Evolutionary conservation across 2,113 vertebrate species (phyloP), one percentile per base, ranked within the genome.

Genomic region (Oncorhynchus masou): DNA sequence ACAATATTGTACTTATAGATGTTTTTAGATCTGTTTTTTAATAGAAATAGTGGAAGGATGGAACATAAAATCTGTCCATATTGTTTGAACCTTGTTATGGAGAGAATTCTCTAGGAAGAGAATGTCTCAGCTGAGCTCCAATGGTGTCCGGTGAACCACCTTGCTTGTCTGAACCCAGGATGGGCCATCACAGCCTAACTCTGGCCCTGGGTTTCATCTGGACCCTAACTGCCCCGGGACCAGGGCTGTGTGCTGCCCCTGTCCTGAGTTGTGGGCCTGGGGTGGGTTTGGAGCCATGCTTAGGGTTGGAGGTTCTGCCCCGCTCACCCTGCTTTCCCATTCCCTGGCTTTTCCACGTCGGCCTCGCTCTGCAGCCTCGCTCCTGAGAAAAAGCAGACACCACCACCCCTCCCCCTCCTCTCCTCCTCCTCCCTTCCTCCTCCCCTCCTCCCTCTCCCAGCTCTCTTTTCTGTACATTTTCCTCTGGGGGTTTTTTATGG

Each of bases 371-470:
- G 71, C 74, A 79, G 88, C 78, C 81, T 79, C 68, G 80, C 59
- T 75, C 78, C 85, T 93, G 94, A 94, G 85, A 91, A 92, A 93
- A 94, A 94, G 86, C 93, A 94, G 94, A 93, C 83, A 70, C 82
- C 79, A 66, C 72, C 82, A 74, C 81, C 81, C 77, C 84, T 64
- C 70, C 87, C 80, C 12, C 71, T 62, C 78, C 16, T 71, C 81
- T 77, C 19, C 71, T 77, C 1, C 45, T 51, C 85, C 75, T 78
- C 12, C 49, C 0, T 60, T 72, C 81, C 13, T 11, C 75, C 8
- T 0, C 39, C 2, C 8, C 2, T 45, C 8, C 39, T 11, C 39
- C 39, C 39, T 45, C 39, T 45, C 39, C 9, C 9, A 45, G 79
- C 86, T 86, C 82, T 85, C 88, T 83, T 80, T 84, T 79, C 76